A percentile compares a stretch with the other conserved stretches of the same genome.
These are phyloP conservation scores for Bubalus kerabau DNA, from an alignment of 2,113 vertebrate genomes.

Conservation along the genomic window DNA sequence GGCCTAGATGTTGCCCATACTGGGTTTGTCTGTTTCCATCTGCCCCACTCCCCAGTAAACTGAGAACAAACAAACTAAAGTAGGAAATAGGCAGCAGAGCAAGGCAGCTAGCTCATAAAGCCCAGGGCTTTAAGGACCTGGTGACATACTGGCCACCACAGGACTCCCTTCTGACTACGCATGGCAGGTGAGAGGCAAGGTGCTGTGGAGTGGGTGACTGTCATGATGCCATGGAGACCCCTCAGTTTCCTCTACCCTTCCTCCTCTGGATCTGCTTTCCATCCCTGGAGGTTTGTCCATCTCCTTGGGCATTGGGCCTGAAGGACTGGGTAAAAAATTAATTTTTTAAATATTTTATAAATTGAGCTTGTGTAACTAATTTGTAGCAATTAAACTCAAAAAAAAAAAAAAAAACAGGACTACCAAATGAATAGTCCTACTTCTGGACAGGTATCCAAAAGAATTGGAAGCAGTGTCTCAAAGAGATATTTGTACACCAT, in stretches of 20 bases:
- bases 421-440: background rate
- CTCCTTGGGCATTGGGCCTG: too few relatives aligned
- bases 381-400: too few relatives aligned
- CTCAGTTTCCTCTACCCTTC: too few relatives aligned
- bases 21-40: background rate
- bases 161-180: background rate
- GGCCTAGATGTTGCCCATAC: background rate
- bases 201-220: background rate
- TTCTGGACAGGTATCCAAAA: too few relatives aligned
- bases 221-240: too few relatives aligned
- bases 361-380: background rate
- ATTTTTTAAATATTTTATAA: background rate
- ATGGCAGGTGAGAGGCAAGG: background rate
- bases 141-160: background rate
- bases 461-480: too few relatives aligned
- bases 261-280: too few relatives aligned
- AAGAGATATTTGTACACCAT: too few relatives aligned
- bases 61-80: background rate
- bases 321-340: background rate
- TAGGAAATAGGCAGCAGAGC: background rate
- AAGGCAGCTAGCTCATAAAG: background rate
- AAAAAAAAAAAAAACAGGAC: too few relatives aligned
- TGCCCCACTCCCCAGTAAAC: background rate
- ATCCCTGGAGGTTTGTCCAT: too few relatives aligned
- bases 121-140: background rate